Base-by-base conservation (phyloP, 2,888 invertebrate genomes). In the Anorthoa munda region DNA sequence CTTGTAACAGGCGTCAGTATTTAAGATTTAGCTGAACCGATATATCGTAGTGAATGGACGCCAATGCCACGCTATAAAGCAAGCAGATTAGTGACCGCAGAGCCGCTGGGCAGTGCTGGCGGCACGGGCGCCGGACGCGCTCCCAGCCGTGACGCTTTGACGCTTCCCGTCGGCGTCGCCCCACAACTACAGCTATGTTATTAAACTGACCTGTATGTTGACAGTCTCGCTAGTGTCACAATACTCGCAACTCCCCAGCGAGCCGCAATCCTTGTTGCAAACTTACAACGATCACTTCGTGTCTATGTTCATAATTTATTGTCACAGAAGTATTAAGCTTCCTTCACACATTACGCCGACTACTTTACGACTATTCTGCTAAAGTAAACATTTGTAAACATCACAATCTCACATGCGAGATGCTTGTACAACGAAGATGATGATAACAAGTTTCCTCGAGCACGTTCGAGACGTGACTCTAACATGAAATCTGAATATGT, bases 351-450 rank as follows among this genome's bases (percentile, higher is more conserved):
- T 53, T 26, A 45, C 39, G 60, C 46, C 18, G 7, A 77, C 60
- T 39, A 75, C 21, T 77, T 77, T 77, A 23, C 21, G 53, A 53
- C 48, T 69, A 48, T 70, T 77, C 51, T 59, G 31, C 13, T 56
- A 63, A 58, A 58, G 31, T 61, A 70, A 70, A 70, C 71, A 75
- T 75, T 78, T 72, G 79, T 77, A 60, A 60, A 79, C 79, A 72
- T 72, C 39, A 58, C 72, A 78, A 79, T 76, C 31, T 75, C 39
- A 55, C 31, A 65, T 61, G 55, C 65, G 46, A 55, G 48, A 55
- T 77, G 53, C 53, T 66, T 64, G 23, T 56, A 67, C 55, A 58
- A 56, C 63, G 50, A 55, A 67, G 26, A 78, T 45, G 65, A 61
- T 56, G 66, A 66, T 74, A 74, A 46, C 66, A 66, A 81, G 64